Evolutionary conservation across 2,888 invertebrate species (phyloP).

Genomic region (Coecobrya sp.): DNA sequence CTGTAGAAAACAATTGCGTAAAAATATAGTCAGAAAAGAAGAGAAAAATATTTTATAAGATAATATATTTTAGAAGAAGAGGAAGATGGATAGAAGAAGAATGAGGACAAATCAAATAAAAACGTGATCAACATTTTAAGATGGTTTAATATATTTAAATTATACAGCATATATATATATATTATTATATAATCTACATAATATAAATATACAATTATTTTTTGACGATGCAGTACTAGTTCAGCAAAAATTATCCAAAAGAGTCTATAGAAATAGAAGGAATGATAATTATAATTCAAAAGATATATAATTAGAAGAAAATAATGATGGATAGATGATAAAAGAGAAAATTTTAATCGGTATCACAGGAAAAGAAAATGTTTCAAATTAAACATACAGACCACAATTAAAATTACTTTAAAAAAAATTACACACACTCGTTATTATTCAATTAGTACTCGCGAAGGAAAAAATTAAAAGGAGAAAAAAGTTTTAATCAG

Average conservation of each 20-base stretch:
- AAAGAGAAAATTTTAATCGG: background rate
- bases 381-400: background rate
- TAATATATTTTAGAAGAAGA: constrained; percentile 15
- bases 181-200: background rate
- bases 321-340: background rate
- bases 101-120: constrained; percentile 32
- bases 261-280: background rate
- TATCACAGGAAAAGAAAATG: background rate
- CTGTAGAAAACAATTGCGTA: background rate
- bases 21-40: background rate
- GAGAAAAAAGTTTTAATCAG: too few species aligned
- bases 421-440: too few species aligned
- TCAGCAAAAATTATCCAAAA: background rate
- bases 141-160: background rate
- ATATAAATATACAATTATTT: background rate
- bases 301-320: background rate
- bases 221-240: background rate
- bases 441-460: too few species aligned
- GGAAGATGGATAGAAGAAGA: background rate
- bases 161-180: background rate
- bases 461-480: too few species aligned
- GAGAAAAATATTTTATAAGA: constrained; percentile 5
- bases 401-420: too few species aligned
- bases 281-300: background rate
- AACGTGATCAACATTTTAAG: constrained; percentile 30